Percentiles rank a stretch among this genome's conserved stretches.
Evolutionary conservation across 2,888 invertebrate genomes (phyloP).

Genomic region (Cryptus armator): DNA sequence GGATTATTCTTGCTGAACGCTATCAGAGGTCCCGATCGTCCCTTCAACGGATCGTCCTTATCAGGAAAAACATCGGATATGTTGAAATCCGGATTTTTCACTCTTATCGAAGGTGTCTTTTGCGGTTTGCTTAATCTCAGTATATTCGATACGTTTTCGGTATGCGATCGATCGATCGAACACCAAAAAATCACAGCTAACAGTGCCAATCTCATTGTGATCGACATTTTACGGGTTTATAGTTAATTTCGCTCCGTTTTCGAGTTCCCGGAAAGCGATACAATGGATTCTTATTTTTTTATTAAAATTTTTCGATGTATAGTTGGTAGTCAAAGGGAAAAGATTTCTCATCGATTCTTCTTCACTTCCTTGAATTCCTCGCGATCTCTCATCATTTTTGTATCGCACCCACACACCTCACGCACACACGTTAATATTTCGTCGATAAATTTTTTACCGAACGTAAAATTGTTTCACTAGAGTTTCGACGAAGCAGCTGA

Average conservation of each 20-base stretch:
- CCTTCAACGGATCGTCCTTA: conserved; percentile 52
- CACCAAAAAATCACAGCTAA: conserved; percentile 42
- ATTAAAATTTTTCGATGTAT: background rate
- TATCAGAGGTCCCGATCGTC: conserved; percentile 67
- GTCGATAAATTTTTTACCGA: background rate
- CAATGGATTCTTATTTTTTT: conserved; percentile 25
- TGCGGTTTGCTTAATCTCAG: conserved; percentile 74
- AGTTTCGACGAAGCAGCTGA: background rate
- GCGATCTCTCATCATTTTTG: conserved; percentile 44
- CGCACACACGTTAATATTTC: background rate
- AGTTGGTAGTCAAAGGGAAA: background rate
- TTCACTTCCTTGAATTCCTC: conserved; percentile 20
- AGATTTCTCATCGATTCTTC: conserved; percentile 58
- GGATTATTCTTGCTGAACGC: conserved; percentile 82
- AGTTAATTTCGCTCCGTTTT: background rate
- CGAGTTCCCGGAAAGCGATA: background rate
- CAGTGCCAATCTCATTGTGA: conserved; percentile 38
- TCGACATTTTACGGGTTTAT: conserved; percentile 11
- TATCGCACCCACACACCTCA: background rate
- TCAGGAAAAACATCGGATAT: conserved; percentile 62
- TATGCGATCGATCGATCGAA: conserved; percentile 9
- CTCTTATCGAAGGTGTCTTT: conserved; percentile 44
- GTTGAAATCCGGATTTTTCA: conserved; percentile 63
- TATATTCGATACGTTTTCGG: conserved; percentile 76
- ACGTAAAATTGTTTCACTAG: background rate